Evolutionary conservation across 2,113 vertebrate genomes (phyloP).

Genomic region (Amazona guildingii): DNA sequence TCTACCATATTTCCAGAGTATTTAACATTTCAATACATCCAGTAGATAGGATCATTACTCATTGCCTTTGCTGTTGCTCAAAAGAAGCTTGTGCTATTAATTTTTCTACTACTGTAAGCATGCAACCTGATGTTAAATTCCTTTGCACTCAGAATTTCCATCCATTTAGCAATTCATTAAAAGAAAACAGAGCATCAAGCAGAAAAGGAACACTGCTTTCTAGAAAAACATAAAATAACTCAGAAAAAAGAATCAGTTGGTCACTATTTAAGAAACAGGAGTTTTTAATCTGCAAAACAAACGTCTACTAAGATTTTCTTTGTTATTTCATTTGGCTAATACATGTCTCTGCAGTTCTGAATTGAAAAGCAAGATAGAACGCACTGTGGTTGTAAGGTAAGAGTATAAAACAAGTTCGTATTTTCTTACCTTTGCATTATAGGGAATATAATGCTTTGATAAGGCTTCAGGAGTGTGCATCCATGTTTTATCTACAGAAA

Average conservation of each 20-base stretch:
- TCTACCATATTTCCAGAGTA: not conserved
- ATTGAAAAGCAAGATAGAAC: not conserved
- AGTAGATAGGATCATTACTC: not conserved
- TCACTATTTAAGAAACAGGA: not conserved
- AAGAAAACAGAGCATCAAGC: not conserved
- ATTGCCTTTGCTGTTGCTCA: not conserved
- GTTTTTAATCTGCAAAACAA: not conserved
- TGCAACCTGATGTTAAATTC: not conserved
- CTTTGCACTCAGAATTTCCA: not conserved
- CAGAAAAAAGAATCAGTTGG: not conserved
- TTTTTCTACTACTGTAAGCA: not conserved
- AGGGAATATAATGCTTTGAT: constrained; percentile 97
- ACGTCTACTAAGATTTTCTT: not conserved
- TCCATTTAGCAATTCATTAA: not conserved
- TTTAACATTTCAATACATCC: not conserved
- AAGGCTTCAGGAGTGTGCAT: constrained; percentile 97
- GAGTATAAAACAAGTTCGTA: not conserved
- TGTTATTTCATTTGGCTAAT: not conserved
- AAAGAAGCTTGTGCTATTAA: not conserved
- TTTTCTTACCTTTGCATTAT: constrained; percentile 93
- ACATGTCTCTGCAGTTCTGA: not conserved
- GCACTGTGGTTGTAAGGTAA: accelerated
- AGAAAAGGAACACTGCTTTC: not conserved
- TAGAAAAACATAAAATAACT: not conserved
- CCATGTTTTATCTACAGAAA: constrained; percentile 96